These are phyloP conservation scores for Mormyrops boulengeri DNA, from an alignment of 2,797 vertebrate species.

Conservation along the genomic window DNA sequence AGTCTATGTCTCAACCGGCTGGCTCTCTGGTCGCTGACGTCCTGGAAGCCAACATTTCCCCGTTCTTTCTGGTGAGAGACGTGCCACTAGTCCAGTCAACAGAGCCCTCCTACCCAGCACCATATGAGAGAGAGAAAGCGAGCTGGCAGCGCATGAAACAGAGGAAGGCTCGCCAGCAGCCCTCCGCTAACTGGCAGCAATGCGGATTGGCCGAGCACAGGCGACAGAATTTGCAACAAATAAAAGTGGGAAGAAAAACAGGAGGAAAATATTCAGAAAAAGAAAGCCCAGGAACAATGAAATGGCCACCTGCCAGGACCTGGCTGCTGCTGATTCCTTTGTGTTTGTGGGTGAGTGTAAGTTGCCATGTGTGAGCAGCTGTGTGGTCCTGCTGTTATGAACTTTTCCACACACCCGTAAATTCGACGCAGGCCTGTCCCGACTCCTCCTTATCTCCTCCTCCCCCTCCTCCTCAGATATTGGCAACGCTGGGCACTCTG, in stretches of 20 bases:
- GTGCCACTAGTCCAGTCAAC: neutral
- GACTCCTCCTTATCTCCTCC: neutral
- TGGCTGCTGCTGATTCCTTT: neutral
- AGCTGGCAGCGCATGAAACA: neutral
- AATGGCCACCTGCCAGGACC: neutral
- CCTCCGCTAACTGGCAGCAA: neutral
- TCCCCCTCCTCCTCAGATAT: neutral
- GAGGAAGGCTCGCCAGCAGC: neutral
- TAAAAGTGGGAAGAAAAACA: slow-evolving; percentile 10
- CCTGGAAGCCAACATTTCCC: neutral
- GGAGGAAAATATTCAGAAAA: neutral
- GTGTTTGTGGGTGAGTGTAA: neutral
- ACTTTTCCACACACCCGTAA: neutral
- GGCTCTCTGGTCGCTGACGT: neutral
- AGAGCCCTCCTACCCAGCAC: neutral
- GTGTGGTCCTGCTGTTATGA: slow-evolving; percentile 2
- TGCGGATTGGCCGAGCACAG: neutral
- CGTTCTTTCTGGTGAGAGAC: neutral
- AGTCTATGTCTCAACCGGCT: neutral
- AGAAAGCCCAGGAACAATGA: neutral
- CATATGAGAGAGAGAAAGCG: neutral
- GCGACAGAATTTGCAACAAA: neutral
- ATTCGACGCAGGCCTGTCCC: neutral
- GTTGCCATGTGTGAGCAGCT: neutral
- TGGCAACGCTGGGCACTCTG: slow-evolving; percentile 15